These are phyloP conservation scores for Sesamia nonagrioides DNA, from an alignment of 1,140 invertebrate genomes.

Conservation along the genomic window DNA sequence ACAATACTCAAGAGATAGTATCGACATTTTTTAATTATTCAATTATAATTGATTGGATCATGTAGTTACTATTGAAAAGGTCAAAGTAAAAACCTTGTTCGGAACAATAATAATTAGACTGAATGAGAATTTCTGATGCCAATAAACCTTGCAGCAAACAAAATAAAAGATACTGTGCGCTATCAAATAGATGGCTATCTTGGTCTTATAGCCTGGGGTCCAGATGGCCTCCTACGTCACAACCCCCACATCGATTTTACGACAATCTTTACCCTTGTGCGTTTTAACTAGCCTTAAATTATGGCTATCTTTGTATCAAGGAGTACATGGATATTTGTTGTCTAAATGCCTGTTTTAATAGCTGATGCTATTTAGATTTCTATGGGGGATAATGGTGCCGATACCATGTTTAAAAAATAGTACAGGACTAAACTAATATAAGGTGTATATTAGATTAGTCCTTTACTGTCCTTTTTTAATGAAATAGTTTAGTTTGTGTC, in stretches of 20 bases:
- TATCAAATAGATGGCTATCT: slow-evolving; percentile 23
- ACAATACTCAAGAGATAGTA: not conserved
- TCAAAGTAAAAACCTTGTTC: slow-evolving; percentile 8
- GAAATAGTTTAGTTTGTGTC: too few relatives aligned
- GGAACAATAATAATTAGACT: slow-evolving; percentile 4
- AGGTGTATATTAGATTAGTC: too few relatives aligned
- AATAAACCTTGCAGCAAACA: not conserved
- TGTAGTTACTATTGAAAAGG: slow-evolving; percentile 2
- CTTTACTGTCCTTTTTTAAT: too few relatives aligned
- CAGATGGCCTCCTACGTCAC: slow-evolving; percentile 15
- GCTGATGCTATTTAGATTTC: slow-evolving; percentile 6
- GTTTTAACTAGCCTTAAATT: slow-evolving; percentile 3
- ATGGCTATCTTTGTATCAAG: slow-evolving; percentile 12
- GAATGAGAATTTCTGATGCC: slow-evolving; percentile 15
- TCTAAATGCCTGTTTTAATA: slow-evolving; percentile 8
- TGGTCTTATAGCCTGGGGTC: slow-evolving; percentile 7
- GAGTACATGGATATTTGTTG: slow-evolving; percentile 9
- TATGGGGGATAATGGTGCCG: not conserved
- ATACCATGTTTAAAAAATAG: too few relatives aligned
- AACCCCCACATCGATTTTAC: slow-evolving; percentile 23
- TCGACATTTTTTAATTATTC: slow-evolving; percentile 12
- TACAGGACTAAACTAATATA: too few relatives aligned
- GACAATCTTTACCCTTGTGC: slow-evolving; percentile 24
- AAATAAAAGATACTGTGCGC: slow-evolving; percentile 6
- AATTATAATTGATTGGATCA: not conserved